Percentiles rank a stretch among this genome's conserved stretches.
Conservation (phyloP, 1,140 invertebrate species). For the Drosophila repleta region DNA sequence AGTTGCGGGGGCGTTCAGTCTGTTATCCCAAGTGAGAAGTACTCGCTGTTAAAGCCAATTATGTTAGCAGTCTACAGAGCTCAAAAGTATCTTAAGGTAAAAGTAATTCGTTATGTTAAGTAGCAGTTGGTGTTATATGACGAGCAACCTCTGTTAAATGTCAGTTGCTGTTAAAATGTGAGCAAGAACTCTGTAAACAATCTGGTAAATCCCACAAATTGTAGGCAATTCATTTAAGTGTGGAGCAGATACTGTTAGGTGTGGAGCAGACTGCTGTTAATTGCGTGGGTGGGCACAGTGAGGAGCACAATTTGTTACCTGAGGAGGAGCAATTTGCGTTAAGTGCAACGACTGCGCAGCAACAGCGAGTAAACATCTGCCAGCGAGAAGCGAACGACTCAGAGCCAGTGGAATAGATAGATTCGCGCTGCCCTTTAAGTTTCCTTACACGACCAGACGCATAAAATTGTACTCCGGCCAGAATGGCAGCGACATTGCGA, state of each 20-base stretch:
- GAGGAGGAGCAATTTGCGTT: conserved; percentile 15
- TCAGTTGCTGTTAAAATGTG: too few relatives aligned
- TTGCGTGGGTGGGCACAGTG: conserved; percentile 6
- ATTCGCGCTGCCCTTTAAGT: conserved; percentile 76
- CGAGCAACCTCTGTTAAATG: too few relatives aligned
- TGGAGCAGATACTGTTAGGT: not conserved
- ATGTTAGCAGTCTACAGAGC: not conserved
- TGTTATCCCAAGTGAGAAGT: conserved; percentile 6
- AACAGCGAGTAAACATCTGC: conserved; percentile 51
- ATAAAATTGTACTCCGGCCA: conserved; percentile 84
- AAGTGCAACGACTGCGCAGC: conserved; percentile 15
- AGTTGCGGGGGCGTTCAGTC: conserved; percentile 22
- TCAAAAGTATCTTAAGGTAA: too few relatives aligned
- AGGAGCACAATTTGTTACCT: conserved; percentile 22
- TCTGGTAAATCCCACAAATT: not conserved
- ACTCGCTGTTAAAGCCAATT: not conserved
- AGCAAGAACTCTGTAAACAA: too few relatives aligned
- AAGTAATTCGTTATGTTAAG: too few relatives aligned
- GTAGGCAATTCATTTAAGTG: not conserved
- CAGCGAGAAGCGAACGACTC: conserved; percentile 54
- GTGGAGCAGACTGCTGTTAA: too few relatives aligned
- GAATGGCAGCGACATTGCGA: conserved; percentile 92
- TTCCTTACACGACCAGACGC: conserved; percentile 76
- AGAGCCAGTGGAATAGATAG: conserved; percentile 72
- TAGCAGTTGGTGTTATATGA: too few relatives aligned